Evolutionary conservation across 2,888 invertebrate species (phyloP), one percentile per base, ranked within the genome.

Genomic region (Synanthedon vespiformis): DNA sequence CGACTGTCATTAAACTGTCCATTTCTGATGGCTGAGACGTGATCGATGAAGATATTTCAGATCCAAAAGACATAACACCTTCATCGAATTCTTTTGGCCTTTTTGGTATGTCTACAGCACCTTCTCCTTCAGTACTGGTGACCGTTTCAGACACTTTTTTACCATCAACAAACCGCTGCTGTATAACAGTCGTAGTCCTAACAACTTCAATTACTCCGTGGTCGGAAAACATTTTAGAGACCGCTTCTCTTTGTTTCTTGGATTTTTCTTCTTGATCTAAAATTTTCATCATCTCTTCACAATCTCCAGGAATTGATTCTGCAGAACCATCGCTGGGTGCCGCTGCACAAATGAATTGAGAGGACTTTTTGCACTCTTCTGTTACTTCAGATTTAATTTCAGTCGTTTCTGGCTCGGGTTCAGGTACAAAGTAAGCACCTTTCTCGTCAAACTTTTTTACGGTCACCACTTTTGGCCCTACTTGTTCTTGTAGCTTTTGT

Each of bases 221-320:
- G 40, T 81, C 83, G 11, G 72, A 72, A 50, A 77, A 71, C 1
- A 77, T 74, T 59, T 66, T 73, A 0, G 75, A 74, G 1, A 73
- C 65, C 14, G 67, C 52, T 52, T 72, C 63, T 14, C 34, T n/a
- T 14, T 63, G 61, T 57, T 71, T 65, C 48, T 74, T 74, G 10
- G 74, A 68, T 57, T 79, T 78, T 56, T 85, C 82, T 88, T 80
- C 91, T 87, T 71, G 89, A 65, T 74, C 89, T 70, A 75, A 78
- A 58, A 81, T 80, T 85, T 80, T 90, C 90, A 77, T 90, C 90
- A 69, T 89, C 81, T 75, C 89, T 79, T 70, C 92, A 79, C 74
- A 92, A 72, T 68, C 92, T 83, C 84, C 92, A 80, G 87, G 85
- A 55, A 87, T 85, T 0, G 88, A 88, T 63, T 88, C 87, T 1